Evolutionary conservation across 2,797 vertebrate species (phyloP), one percentile per base, ranked within the genome.

Genomic region (Threskiornis aethiopicus): DNA sequence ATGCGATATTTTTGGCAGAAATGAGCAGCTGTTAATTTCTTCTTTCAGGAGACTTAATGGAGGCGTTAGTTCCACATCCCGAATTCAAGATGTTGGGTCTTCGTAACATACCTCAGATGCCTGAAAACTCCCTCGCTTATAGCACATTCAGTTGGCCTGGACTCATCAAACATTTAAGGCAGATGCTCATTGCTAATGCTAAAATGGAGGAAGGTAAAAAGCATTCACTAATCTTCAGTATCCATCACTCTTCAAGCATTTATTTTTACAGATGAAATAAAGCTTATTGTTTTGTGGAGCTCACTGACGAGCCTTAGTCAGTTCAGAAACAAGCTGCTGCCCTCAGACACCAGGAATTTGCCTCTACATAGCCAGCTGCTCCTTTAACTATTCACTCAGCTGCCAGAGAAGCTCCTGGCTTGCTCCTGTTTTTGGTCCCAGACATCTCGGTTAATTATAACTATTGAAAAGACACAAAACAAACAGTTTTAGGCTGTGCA

Each of bases 111-210:
- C 99, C 99, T 77, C 99, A 99, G 71, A 99, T 99, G 98, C 97
- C 99, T 58, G 98, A 98, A 71, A 98, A 97, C 72, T 99, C 98
- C 65, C 97, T 99, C 16, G 97, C 99, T 5, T 99, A 98, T 72
- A 99, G 99, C 95, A 91, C 98, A 0, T 99, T 99, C 98, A 99
- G 98, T 94, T 99, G 99, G 99, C 98, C 99, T 0, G 99, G 98
- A 44, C 98, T 99, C 83, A 96, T 99, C 95, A 99, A 99, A 91
- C 99, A 99, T 95, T 97, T 99, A n/a, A 98, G 99, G 75, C 99
- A 99, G 98, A 99, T 99, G 99, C 99, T 99, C 64, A 99, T 99
- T 96, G 99, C 99, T 33, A 98, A 99, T 85, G 98, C 99, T 65
- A 99, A 98, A 96, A 99, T 99, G 99, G 99, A 99, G 94, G 99